Conservation (phyloP, 35 echinoderm and acorn worm genomes). For the Ophioderma brevispina region DNA sequence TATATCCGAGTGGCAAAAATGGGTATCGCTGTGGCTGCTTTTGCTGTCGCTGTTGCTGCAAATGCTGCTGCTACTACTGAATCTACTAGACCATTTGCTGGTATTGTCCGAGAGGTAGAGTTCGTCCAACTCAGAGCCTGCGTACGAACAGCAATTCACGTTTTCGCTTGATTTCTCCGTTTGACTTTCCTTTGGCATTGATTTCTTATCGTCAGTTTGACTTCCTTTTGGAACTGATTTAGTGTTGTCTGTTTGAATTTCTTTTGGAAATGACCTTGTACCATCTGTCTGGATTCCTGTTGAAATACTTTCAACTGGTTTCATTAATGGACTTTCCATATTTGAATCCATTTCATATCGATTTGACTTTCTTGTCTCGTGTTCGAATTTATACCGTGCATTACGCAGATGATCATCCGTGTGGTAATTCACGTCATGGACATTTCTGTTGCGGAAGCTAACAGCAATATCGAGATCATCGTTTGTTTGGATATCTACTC, state of each 20-base stretch:
- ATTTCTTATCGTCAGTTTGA: not conserved
- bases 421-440: no score
- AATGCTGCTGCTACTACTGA: not conserved
- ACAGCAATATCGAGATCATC: conserved; percentile 7
- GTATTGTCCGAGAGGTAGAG: not conserved
- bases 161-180: not conserved
- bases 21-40: not conserved
- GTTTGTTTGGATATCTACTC: not conserved
- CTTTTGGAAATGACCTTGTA: not conserved
- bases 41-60: not conserved
- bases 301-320: not conserved
- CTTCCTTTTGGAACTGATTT: not conserved
- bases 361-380: not conserved
- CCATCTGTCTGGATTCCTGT: not conserved
- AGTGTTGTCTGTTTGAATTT: not conserved
- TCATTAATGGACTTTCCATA: not conserved
- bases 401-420: no score
- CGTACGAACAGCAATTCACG: not conserved
- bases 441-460: not conserved
- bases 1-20: not conserved
- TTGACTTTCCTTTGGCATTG: not conserved
- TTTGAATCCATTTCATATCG: not conserved
- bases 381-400: no score
- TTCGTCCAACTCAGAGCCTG: not conserved
- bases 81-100: not conserved